Evolutionary conservation across 2,113 vertebrate species (phyloP).

Genomic region (Arothron firmamentum): DNA sequence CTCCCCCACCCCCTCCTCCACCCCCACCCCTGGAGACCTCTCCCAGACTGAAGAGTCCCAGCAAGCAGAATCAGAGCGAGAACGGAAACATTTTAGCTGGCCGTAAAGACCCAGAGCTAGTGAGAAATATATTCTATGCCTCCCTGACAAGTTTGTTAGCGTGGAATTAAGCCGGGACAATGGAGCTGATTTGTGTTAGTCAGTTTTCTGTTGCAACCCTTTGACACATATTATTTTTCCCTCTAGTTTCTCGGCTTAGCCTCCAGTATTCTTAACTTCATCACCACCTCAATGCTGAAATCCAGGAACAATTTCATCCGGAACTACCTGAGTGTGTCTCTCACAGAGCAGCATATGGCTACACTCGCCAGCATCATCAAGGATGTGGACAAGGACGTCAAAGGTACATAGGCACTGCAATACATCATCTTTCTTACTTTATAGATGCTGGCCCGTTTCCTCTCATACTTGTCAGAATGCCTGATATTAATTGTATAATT

Average conservation of each 20-base stretch:
- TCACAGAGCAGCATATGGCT: constrained; percentile 96
- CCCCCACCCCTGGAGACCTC: constrained; percentile 92
- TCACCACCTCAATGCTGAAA: constrained; percentile 96
- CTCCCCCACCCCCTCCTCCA: constrained; percentile 86
- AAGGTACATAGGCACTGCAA: constrained; percentile 71
- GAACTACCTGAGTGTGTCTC: constrained; percentile 95
- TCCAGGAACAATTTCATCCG: constrained; percentile 97
- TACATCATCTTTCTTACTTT: not conserved
- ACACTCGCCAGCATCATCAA: constrained; percentile 96
- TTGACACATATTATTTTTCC: constrained; percentile 2
- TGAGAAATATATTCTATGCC: constrained; percentile 55
- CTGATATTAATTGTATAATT: not conserved
- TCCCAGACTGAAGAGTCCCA: constrained; percentile 91
- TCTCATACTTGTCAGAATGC: not conserved
- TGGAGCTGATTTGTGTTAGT: too few species aligned
- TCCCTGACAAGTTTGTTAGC: too few species aligned
- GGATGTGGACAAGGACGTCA: constrained; percentile 96
- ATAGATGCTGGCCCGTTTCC: not conserved
- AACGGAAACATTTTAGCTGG: constrained; percentile 97
- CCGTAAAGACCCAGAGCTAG: constrained; percentile 95
- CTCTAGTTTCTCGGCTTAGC: constrained; percentile 90
- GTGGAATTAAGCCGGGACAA: too few species aligned
- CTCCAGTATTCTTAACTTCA: constrained; percentile 95
- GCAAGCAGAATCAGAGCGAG: constrained; percentile 86
- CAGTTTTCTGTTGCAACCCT: not conserved